These are phyloP conservation scores for Lutjanus erythropterus DNA, from an alignment of 2,113 vertebrate genomes.

Conservation along the genomic window DNA sequence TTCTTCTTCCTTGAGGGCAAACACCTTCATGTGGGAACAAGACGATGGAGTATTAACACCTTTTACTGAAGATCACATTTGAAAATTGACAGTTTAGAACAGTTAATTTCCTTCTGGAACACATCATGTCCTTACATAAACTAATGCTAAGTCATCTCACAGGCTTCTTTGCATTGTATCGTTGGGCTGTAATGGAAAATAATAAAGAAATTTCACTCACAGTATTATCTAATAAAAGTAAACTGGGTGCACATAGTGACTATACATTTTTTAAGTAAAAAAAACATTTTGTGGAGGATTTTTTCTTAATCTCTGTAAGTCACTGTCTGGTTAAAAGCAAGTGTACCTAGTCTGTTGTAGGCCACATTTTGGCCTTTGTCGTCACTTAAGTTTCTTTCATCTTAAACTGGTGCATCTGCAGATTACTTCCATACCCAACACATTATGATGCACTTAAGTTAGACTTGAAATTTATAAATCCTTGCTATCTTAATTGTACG, in stretches of 20 bases:
- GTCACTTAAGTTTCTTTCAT: no score
- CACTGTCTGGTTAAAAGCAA: no score
- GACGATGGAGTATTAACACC: constrained; percentile 54
- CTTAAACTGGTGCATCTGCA: no score
- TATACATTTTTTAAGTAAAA: constrained; percentile 3
- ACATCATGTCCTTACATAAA: not conserved
- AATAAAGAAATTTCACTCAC: not conserved
- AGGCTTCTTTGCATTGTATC: constrained; percentile 1
- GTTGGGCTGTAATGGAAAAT: not conserved
- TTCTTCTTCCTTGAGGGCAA: constrained; percentile 17
- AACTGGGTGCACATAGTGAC: not conserved
- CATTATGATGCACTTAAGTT: no score
- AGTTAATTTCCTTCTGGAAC: constrained; percentile 33
- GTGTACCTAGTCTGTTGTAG: no score
- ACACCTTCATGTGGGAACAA: constrained; percentile 32
- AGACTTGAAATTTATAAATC: no score
- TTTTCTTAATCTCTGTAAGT: no score
- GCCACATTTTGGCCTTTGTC: no score
- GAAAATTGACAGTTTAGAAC: constrained; percentile 52
- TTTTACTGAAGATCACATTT: constrained; percentile 46
- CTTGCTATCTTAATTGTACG: no score
- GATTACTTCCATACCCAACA: no score
- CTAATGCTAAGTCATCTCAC: constrained; percentile 8
- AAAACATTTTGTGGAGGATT: no score
- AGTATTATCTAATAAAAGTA: not conserved